Evolutionary conservation across 2,113 vertebrate genomes (phyloP).

Genomic region (Mus musculus): GRCm39 chr2:167905001-167905500

Average conservation of each 20-base stretch:
- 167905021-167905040: not conserved
- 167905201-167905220: not conserved
- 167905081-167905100: not conserved
- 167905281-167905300: too few relatives aligned
- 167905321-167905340: too few relatives aligned
- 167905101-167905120: not conserved
- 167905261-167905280: too few relatives aligned
- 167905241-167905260: too few relatives aligned
- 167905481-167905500: not conserved
- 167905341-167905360: too few relatives aligned
- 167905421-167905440: not conserved
- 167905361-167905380: too few relatives aligned
- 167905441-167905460: not conserved
- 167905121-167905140: too few relatives aligned
- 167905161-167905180: not conserved
- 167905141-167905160: not conserved
- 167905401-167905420: too few relatives aligned
- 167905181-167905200: not conserved
- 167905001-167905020: too few relatives aligned
- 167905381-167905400: too few relatives aligned
- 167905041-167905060: not conserved
- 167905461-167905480: not conserved
- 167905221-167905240: too few relatives aligned
- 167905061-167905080: not conserved
- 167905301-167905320: too few relatives aligned